A percentile compares a stretch with the other conserved stretches of the same genome.
Evolutionary conservation across 2,797 vertebrate species (phyloP).

Genomic region (Lerista edwardsae): DNA sequence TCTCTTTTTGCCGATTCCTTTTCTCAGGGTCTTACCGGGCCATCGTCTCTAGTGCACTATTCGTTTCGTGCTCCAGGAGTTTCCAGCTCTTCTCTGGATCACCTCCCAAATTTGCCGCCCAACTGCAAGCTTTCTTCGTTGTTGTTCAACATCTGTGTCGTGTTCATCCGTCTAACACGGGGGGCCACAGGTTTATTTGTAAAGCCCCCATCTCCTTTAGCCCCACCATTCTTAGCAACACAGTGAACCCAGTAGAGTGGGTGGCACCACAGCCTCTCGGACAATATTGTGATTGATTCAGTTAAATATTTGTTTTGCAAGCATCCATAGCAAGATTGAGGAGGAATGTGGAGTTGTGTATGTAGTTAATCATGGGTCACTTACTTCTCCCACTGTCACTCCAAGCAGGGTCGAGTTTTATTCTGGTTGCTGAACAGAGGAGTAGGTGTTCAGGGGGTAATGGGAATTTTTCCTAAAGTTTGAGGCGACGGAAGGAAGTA

Average conservation of each 20-base stretch:
- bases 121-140: neutral
- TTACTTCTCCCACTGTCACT: neutral
- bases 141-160: too few species aligned
- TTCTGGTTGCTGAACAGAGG: neutral
- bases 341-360: neutral
- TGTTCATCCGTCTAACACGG: neutral
- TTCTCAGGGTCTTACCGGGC: neutral
- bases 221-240: neutral
- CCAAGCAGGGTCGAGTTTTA: neutral
- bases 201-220: too few species aligned
- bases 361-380: neutral
- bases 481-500: neutral
- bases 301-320: neutral
- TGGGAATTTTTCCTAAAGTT: neutral
- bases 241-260: neutral
- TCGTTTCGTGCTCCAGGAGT: neutral
- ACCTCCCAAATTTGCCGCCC: neutral
- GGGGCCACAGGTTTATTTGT: neutral
- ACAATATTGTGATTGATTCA: neutral
- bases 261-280: neutral
- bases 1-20: too few species aligned
- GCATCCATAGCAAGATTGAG: neutral
- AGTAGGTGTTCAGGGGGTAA: neutral
- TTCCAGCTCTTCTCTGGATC: neutral
- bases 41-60: neutral